Base-by-base conservation (phyloP, 2,797 vertebrate species). In the Oreochromis grahami region DNA sequence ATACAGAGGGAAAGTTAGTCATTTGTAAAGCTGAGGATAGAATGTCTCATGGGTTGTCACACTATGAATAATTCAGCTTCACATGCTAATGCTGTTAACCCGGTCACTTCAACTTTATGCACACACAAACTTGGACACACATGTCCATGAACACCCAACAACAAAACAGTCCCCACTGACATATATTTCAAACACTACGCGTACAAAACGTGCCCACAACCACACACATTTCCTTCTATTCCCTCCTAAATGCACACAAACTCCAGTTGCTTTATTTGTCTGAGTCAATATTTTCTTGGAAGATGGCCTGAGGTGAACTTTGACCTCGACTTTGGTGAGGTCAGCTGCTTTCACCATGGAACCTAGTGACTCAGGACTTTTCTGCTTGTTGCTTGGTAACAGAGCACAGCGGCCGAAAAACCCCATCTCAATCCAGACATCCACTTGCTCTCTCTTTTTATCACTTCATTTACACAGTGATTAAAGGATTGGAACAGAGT, bases 31-130 rank as follows among this genome's bases (percentile, higher is more conserved):
- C 85, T 87, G 88, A 90, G 87, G 82, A 89, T 80, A 84, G 86
- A 76, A 50, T 24, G 78, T 89, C 93, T 91, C 92, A 29, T 63
- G 90, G 88, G 93, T 50, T 91, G 91, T 87, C 32, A 63, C 56
- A 11, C 26, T 3, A 91, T 95, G 92, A 94, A 95, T 95, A 86
- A 95, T 95, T 94, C 91, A 92, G 45, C 84, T 83, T 91, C 81
- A 83, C 88, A 91, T 48, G 58, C 84, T 79, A 82, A 17, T 72
- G 4, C 87, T 81, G 91, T 91, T 92, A 92, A 93, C 87, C 86
- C 81, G 83, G 93, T 93, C 92, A 94, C 78, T 76, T 86, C 81
- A 80, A 51, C 78, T 58, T 80, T 63, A 88, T 26, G 83, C 79
- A 79, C 78, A 76, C 36, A 86, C 53, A 84, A 48, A 80, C 63